Conservation (phyloP, 2,113 vertebrate species). For the Carassius carassius region DNA sequence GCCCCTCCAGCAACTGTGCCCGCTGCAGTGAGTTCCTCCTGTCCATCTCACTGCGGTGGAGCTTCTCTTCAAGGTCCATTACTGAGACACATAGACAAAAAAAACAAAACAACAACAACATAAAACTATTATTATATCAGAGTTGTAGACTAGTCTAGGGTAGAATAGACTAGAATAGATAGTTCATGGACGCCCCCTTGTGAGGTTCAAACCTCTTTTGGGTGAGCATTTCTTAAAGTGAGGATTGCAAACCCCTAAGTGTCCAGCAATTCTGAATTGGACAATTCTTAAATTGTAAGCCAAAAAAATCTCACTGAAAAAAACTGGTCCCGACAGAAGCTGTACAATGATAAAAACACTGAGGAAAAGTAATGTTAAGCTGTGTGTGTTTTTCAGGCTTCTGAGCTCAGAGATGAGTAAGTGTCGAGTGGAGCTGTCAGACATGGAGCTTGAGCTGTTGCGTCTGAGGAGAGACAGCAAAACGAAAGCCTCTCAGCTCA, state of each 20-base stretch:
- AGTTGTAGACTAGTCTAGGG: neutral
- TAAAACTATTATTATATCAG: no score
- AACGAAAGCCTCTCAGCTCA: constrained; percentile 77
- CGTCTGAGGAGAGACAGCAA: constrained; percentile 77
- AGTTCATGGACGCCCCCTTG: neutral
- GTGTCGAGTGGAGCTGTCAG: constrained; percentile 77
- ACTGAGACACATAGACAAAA: constrained; percentile 66
- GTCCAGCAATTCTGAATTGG: no score
- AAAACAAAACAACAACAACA: neutral
- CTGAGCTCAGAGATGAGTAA: constrained; percentile 79
- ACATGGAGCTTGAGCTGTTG: constrained; percentile 79
- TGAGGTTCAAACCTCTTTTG: neutral
- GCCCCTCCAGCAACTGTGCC: constrained; percentile 75
- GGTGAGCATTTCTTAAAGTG: neutral
- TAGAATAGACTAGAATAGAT: neutral
- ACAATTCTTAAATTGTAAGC: neutral
- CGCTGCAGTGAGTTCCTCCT: constrained; percentile 73
- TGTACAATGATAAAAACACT: no score
- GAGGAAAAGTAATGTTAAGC: no score
- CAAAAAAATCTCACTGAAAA: no score
- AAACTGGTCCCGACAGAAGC: no score
- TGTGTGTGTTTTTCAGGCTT: constrained; percentile 60
- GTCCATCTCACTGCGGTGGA: constrained; percentile 79
- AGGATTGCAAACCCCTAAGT: neutral
- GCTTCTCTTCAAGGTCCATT: constrained; percentile 81